phyloP scores from a whole-genome alignment of 2,797 vertebrate genomes.

The Sardinella longiceps region DNA sequence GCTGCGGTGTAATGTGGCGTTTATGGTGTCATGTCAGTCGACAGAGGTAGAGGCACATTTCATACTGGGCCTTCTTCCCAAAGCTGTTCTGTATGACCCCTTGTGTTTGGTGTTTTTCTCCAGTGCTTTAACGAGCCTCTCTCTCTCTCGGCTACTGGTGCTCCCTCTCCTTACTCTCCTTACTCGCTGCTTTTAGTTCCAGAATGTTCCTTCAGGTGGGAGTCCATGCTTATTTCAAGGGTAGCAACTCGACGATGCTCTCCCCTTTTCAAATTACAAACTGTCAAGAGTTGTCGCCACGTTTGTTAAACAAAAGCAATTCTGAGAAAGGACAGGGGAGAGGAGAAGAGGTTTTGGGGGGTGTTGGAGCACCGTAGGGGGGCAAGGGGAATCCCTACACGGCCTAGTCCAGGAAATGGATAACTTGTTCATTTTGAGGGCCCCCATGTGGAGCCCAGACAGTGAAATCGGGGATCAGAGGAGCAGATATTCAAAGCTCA shows the following conservation, averaged over 20 bases:
- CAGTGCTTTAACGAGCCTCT: not conserved
- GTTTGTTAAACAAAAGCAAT: not conserved
- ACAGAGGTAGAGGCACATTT: not conserved
- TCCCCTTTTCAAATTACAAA: not conserved
- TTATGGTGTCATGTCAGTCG: not conserved
- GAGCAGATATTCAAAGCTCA: slow-evolving; percentile 67
- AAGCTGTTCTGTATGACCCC: not conserved
- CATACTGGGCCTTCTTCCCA: not conserved
- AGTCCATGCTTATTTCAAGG: not conserved
- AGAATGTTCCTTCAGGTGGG: not conserved
- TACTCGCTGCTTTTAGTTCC: not conserved
- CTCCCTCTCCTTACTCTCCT: not conserved
- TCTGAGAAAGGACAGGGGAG: not conserved
- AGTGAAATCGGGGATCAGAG: slow-evolving; percentile 62
- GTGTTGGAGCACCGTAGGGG: slow-evolving; percentile 30
- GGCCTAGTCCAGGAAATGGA: slow-evolving; percentile 65
- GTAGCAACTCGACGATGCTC: not conserved
- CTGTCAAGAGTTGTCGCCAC: not conserved
- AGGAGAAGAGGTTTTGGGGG: not conserved
- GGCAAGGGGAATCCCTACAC: slow-evolving; percentile 41
- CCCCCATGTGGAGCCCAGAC: slow-evolving; percentile 39
- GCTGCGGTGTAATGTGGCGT: not conserved
- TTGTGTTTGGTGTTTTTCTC: not conserved
- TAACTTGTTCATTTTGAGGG: slow-evolving; percentile 61
- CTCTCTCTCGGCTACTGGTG: not conserved